Evolutionary conservation across 1,140 invertebrate genomes (phyloP).

Genomic region (Pseudomyrmex cubaensis): DNA sequence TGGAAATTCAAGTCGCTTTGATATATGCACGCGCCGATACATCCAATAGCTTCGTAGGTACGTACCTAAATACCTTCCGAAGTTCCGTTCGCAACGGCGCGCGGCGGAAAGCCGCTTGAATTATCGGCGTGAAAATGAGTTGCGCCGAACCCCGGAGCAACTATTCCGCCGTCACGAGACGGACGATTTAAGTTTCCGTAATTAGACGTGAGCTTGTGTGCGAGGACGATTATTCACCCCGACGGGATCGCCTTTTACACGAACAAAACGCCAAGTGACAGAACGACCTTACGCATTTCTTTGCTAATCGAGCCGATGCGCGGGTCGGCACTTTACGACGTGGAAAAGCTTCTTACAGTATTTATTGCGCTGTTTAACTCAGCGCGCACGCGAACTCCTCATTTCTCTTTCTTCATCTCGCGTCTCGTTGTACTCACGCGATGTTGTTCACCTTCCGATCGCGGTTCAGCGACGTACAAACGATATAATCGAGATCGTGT

Average conservation of each 20-base stretch:
- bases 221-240: conserved; percentile 33
- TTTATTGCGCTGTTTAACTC: neutral
- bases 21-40: conserved; percentile 40
- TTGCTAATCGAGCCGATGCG: neutral
- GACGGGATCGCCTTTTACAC: conserved; percentile 16
- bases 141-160: conserved; percentile 18
- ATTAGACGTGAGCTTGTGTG: conserved; percentile 17
- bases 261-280: neutral
- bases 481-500: neutral
- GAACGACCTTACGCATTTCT: conserved; percentile 9
- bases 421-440: neutral
- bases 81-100: conserved; percentile 27
- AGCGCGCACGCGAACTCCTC: neutral
- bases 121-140: conserved; percentile 54
- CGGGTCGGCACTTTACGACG: too few species aligned
- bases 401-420: neutral
- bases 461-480: neutral
- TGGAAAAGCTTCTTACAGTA: too few species aligned
- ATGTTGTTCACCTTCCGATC: neutral
- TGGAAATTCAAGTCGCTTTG: conserved; percentile 35
- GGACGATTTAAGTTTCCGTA: conserved; percentile 31
- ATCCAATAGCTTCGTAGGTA: conserved; percentile 14
- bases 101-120: conserved; percentile 31
- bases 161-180: conserved; percentile 26
- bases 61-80: neutral